Evolutionary conservation across 2,113 vertebrate genomes (phyloP).

Genomic region (Eclectus roratus): DNA sequence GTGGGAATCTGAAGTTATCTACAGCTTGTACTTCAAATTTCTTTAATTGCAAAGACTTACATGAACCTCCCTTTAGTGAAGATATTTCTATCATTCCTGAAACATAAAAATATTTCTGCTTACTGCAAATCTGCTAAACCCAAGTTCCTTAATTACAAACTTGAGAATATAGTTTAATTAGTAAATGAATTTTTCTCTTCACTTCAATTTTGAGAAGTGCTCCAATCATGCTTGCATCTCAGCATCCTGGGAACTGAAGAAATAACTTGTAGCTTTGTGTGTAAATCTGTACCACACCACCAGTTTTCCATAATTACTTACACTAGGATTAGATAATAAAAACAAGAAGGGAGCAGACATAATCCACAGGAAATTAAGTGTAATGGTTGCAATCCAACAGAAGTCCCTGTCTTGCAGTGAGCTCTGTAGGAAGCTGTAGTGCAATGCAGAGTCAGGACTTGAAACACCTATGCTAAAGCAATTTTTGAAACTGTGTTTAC

Average conservation of each 20-base stretch:
- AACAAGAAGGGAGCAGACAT: not conserved
- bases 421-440: not conserved
- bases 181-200: not conserved
- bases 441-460: too few relatives aligned
- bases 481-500: not conserved
- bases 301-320: not conserved
- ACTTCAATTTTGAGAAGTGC: not conserved
- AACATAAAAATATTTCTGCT: not conserved
- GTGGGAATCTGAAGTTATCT: not conserved
- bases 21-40: not conserved
- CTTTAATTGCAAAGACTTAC: rapidly evolving
- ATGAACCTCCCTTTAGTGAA: not conserved
- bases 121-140: not conserved
- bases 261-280: not conserved
- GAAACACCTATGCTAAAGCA: too few relatives aligned
- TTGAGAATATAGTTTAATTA: not conserved
- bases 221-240: not conserved
- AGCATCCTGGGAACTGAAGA: not conserved
- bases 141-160: not conserved
- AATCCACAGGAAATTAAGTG: not conserved
- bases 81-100: not conserved
- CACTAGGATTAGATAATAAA: too few relatives aligned
- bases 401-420: not conserved
- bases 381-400: not conserved
- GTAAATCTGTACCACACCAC: not conserved